Base-by-base conservation (phyloP, 2,797 vertebrate species). In the Natrix natrix region DNA sequence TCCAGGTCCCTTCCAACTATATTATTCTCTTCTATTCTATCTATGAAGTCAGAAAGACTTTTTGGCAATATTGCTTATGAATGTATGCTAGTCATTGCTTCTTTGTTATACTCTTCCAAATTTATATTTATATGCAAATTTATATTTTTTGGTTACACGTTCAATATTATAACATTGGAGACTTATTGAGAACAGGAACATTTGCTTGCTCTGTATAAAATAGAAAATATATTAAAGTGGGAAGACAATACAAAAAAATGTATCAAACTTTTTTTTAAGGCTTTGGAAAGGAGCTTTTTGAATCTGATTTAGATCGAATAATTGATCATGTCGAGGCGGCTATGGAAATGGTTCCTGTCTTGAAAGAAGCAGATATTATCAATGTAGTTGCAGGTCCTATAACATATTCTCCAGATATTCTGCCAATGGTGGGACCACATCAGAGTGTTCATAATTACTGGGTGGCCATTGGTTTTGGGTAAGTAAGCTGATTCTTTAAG, bases 271-370 rank as follows among this genome's bases (percentile, higher is more conserved):
- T 95, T 95, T 57, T 95, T 22, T 96, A 83, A 99, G 99, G 98
- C 93, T 99, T 99, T 92, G 99, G 99, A 66, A 99, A 99, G 96
- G 99, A 99, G 95, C 97, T 99, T 95, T 99, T 99, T 97, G 99
- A 99, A 96, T 99, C 99, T 0, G 99, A 99, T 96, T 98, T 99
- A n/a, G 99, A 99, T 97, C 98, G 99, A 94, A 99, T 99, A 95
- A 99, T 98, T 98, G 98, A 99, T 26, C 97, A 99, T 5, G 96
- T 99, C 1, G 99, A 99, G 95, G 98, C 98, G 97, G 99, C 99
- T 91, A 99, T 99, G 99, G 98, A 99, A 95, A 98, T 98, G 98
- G 97, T 99, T 14, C 99, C 99, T 0, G 97, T 99, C 93, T 97
- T 99, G 93, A 99, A 98, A 97, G 97, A 98, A 24, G 99, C 99